Evolutionary conservation across 2,797 vertebrate genomes (phyloP), one percentile per base, ranked within the genome.

Genomic region (Lepilemur septentrionalis): DNA sequence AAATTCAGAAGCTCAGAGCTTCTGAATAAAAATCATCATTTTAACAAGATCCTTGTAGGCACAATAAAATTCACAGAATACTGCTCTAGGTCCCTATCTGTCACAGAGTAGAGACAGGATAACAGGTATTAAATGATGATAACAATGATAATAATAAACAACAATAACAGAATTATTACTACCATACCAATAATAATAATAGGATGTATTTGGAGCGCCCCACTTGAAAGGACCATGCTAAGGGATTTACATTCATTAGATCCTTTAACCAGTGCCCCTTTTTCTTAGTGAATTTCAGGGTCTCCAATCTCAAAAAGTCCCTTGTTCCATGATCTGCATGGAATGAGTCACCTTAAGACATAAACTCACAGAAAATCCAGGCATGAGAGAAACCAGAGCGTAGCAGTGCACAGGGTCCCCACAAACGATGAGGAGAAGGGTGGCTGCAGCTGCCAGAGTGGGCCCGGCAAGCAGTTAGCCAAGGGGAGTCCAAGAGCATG

Each of bases 21-120:
- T 95, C 93, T 91, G 23, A 91, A 76, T 67, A 35, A 84, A 93
- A 84, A 76, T 81, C 25, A 83, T 95, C 50, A 92, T 50, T 93
- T 92, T 85, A 90, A 86, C 35, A 86, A 93, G 35, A 48, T 35
- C 15, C 46, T 76, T 70, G 30, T 59, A 83, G 7, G 7, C 14
- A 91, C 41, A 80, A 65, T 93, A 87, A 88, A 93, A 85, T 89
- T 65, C 82, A 95, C 91, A 17, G 67, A 94, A 14, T 17, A 67
- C 30, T 28, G n/a, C 13, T 22, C 17, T 79, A n/a, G 70, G 17
- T 80, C 41, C 50, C 43, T 78, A 35, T 79, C 76, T 90, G 72
- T 76, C 73, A 2, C 78, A 79, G 35, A 80, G 55, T 65, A 17
- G 92, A 95, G 85, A 78, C 28, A 80, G 11, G 2, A 22, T 69